A percentile compares a stretch with the other conserved stretches of the same genome.
Conservation (phyloP, 2,113 vertebrate genomes). For the Struthidea cinerea region DNA sequence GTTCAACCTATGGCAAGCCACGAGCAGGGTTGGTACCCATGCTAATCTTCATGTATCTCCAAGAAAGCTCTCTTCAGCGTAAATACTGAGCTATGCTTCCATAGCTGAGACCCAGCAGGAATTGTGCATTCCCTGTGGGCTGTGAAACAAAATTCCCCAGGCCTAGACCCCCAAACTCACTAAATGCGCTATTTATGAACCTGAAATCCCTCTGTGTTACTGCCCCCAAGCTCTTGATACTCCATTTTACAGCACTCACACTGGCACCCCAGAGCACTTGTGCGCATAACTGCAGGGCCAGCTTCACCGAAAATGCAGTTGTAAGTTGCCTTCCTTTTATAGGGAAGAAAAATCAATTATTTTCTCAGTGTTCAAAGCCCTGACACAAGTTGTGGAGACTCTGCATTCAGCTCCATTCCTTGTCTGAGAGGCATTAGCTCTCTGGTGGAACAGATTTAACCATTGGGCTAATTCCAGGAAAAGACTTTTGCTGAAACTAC, state of each 20-base stretch:
- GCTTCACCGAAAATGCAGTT: background rate
- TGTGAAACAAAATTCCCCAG: background rate
- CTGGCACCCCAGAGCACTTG: background rate
- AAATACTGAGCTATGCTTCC: background rate
- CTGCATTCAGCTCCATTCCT: background rate
- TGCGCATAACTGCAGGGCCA: background rate
- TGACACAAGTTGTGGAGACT: background rate
- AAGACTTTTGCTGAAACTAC: background rate
- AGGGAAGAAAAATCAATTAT: background rate
- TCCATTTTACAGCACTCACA: background rate
- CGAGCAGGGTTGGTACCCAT: background rate
- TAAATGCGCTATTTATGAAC: background rate
- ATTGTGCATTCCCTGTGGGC: background rate
- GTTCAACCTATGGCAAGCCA: background rate
- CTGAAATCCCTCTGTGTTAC: background rate
- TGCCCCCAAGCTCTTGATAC: background rate
- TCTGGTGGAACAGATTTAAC: background rate
- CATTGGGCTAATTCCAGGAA: background rate
- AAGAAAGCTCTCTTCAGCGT: background rate
- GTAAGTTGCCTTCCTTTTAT: background rate
- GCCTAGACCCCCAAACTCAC: background rate
- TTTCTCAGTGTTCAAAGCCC: background rate
- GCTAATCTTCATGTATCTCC: background rate
- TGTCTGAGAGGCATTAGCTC: background rate
- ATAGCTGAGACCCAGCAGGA: background rate